Conservation (phyloP, 2,888 invertebrate species). For the Nymphalis c-album region DNA sequence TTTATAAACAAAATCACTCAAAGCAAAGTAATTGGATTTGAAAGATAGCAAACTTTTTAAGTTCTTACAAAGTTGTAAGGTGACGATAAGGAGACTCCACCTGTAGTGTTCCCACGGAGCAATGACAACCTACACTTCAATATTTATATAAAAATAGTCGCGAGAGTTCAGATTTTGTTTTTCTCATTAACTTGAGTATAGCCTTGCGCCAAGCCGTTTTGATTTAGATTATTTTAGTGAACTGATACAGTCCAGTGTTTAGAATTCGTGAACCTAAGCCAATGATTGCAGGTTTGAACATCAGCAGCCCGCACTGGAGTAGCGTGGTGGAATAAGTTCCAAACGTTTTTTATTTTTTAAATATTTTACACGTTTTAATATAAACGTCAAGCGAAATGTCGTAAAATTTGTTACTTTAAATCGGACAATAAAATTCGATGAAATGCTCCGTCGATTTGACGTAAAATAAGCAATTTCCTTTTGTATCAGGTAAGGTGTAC, state of each 20-base stretch:
- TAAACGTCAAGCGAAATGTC: constrained; percentile 45
- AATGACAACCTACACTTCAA: constrained; percentile 25
- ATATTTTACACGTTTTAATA: not conserved
- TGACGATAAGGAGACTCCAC: constrained; percentile 47
- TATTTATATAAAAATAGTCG: not conserved
- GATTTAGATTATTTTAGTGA: too few relatives aligned
- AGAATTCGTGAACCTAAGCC: too few relatives aligned
- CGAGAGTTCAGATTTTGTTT: too few relatives aligned
- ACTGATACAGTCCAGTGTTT: too few relatives aligned
- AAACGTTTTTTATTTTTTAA: too few relatives aligned
- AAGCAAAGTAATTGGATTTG: constrained; percentile 42
- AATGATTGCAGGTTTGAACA: too few relatives aligned
- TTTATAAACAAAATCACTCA: constrained; percentile 33
- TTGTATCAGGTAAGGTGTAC: constrained; percentile 75
- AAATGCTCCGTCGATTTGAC: constrained; percentile 65
- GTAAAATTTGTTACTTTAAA: constrained; percentile 52
- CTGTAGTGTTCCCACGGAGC: constrained; percentile 46
- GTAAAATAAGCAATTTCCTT: constrained; percentile 79
- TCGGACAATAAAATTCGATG: constrained; percentile 64
- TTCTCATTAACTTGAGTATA: too few relatives aligned
- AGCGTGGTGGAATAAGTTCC: too few relatives aligned
- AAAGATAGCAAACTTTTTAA: constrained; percentile 39
- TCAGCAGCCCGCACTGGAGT: too few relatives aligned
- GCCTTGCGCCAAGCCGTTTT: too few relatives aligned
- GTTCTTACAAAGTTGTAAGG: constrained; percentile 42